Evolutionary conservation across 2,797 vertebrate genomes (phyloP).

Genomic region (Dendrocincla fuliginosa): DNA sequence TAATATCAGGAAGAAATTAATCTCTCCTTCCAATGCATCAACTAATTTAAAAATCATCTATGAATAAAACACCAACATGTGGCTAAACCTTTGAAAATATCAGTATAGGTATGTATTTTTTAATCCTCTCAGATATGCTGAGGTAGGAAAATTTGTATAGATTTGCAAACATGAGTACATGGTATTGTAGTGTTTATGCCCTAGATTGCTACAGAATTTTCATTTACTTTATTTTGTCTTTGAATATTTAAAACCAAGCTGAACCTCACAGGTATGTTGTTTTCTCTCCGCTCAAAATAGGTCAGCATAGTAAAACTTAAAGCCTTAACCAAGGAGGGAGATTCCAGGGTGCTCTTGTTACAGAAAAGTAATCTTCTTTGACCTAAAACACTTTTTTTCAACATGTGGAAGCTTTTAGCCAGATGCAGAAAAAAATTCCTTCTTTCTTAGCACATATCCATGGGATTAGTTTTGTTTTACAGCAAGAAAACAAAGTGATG

Average conservation of each 20-base stretch:
- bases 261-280: neutral
- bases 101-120: neutral
- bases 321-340: neutral
- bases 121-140: neutral
- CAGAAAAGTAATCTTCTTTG: neutral
- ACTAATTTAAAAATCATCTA: neutral
- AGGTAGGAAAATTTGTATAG: neutral
- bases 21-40: neutral
- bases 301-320: neutral
- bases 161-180: fast-evolving
- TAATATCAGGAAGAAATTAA: neutral
- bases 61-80: neutral
- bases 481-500: neutral
- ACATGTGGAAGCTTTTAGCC: neutral
- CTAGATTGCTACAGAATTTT: neutral
- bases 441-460: neutral
- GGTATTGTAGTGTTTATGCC: neutral
- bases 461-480: neutral
- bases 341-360: neutral
- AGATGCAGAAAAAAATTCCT: neutral
- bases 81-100: neutral
- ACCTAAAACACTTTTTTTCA: neutral
- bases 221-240: neutral
- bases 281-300: neutral
- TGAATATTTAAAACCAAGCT: neutral